Evolutionary conservation across 2,797 vertebrate species (phyloP).

Genomic region (Pantherophis alleghaniensis): DNA sequence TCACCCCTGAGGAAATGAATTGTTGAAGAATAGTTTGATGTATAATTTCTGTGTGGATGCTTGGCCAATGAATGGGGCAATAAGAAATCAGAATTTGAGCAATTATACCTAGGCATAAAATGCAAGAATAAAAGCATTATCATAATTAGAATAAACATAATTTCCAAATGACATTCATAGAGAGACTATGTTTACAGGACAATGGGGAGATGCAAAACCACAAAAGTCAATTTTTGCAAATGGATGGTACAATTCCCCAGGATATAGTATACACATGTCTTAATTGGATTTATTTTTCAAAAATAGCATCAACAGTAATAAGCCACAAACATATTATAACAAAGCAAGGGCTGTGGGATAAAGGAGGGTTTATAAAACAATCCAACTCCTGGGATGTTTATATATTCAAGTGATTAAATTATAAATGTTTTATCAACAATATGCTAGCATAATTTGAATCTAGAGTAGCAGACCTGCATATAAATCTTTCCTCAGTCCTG

Average conservation of each 20-base stretch:
- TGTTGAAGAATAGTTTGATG: conserved; percentile 41
- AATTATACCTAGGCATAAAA: conserved; percentile 27
- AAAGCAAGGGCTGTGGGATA: conserved; percentile 3
- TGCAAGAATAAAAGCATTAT: conserved; percentile 10
- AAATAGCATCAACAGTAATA: not conserved
- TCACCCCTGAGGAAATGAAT: conserved; percentile 41
- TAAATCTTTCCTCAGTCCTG: not conserved
- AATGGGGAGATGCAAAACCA: not conserved
- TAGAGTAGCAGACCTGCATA: not conserved
- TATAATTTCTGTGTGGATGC: conserved; percentile 41
- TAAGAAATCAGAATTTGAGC: conserved; percentile 47
- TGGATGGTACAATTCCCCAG: not conserved
- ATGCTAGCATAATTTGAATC: not conserved
- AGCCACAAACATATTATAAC: conserved; percentile 8
- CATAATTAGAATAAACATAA: conserved; percentile 20
- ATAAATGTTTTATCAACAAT: conserved; percentile 17
- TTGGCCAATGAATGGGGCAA: conserved; percentile 18
- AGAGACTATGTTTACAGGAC: not conserved
- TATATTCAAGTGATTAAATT: not conserved
- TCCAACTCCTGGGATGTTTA: not conserved
- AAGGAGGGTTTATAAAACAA: not conserved
- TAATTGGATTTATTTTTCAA: not conserved
- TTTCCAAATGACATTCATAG: not conserved
- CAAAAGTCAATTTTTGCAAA: rapidly evolving
- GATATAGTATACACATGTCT: not conserved